phyloP scores from a whole-genome alignment of 2,888 invertebrate genomes.

The Syritta pipiens region DNA sequence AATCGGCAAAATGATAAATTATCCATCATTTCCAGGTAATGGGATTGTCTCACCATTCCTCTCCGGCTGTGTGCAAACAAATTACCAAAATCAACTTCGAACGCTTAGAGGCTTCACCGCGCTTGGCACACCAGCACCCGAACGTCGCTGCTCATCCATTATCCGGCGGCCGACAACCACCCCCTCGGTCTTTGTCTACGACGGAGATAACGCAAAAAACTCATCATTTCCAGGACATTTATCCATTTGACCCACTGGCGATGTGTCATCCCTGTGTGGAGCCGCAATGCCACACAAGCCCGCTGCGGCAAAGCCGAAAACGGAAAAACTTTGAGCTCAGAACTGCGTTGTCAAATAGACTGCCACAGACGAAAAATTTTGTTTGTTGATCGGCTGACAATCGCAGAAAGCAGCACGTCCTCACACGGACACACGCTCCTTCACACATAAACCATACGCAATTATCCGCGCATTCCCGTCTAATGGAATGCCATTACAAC shows the following conservation, averaged over 20 bases:
- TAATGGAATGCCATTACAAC: conserved; percentile 53
- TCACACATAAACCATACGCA: conserved; percentile 47
- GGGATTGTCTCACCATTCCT: neutral
- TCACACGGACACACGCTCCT: neutral
- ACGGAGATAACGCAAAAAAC: conserved; percentile 5
- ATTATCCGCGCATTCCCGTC: conserved; percentile 35
- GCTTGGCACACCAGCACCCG: neutral
- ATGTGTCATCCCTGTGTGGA: conserved; percentile 36
- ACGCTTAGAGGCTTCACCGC: neutral
- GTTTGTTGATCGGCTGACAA: conserved; percentile 5
- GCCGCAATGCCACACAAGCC: conserved; percentile 26
- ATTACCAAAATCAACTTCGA: conserved; percentile 23
- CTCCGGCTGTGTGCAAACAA: conserved; percentile 5
- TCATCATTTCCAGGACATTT: conserved; percentile 49
- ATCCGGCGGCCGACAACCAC: neutral
- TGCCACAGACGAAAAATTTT: conserved; percentile 50
- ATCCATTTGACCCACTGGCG: conserved; percentile 37
- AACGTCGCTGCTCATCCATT: conserved; percentile 10
- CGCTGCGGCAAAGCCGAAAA: conserved; percentile 22
- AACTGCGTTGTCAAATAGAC: conserved; percentile 34
- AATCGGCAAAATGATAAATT: conserved; percentile 22
- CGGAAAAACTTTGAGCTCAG: conserved; percentile 17
- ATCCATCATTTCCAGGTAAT: conserved; percentile 25
- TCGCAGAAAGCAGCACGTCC: neutral
- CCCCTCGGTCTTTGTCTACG: neutral